phyloP scores from a whole-genome alignment of 1,140 invertebrate genomes.

The Amyelois transitella region DNA sequence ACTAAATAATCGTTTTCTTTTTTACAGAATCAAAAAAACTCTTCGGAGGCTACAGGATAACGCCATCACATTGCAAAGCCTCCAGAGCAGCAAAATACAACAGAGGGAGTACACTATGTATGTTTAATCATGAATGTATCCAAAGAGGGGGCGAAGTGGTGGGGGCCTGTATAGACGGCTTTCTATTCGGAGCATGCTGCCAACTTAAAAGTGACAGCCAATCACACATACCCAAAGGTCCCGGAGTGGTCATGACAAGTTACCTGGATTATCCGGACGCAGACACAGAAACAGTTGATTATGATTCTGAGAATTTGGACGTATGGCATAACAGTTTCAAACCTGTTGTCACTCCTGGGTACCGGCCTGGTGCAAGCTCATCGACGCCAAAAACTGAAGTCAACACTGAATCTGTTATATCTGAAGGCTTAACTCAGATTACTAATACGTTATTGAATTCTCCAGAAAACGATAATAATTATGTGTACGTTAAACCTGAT shows the following conservation, averaged over 20 bases:
- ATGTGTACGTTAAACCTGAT: constrained; percentile 59
- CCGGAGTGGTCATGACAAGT: constrained; percentile 62
- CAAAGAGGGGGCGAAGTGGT: constrained; percentile 87
- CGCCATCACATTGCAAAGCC: constrained; percentile 83
- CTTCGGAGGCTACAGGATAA: constrained; percentile 90
- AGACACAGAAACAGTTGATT: constrained; percentile 49
- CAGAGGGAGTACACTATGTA: constrained; percentile 87
- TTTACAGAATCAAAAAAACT: constrained; percentile 82
- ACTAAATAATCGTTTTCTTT: constrained; percentile 19
- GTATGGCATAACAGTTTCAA: constrained; percentile 66
- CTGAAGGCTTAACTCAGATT: constrained; percentile 71
- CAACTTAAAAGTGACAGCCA: constrained; percentile 72
- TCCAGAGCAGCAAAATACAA: constrained; percentile 73
- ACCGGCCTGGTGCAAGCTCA: constrained; percentile 38
- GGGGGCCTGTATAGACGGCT: constrained; percentile 92
- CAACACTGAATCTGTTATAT: constrained; percentile 48
- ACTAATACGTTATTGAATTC: constrained; percentile 67
- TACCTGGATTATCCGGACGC: constrained; percentile 61
- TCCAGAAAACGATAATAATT: constrained; percentile 53
- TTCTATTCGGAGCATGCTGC: constrained; percentile 93
- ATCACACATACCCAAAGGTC: constrained; percentile 65
- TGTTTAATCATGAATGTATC: constrained; percentile 94
- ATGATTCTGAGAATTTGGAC: constrained; percentile 54
- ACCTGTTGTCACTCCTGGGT: constrained; percentile 62
- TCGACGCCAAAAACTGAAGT: constrained; percentile 50